Base-by-base conservation (phyloP, 2,888 invertebrate genomes). In the Desoria tigrina region DNA sequence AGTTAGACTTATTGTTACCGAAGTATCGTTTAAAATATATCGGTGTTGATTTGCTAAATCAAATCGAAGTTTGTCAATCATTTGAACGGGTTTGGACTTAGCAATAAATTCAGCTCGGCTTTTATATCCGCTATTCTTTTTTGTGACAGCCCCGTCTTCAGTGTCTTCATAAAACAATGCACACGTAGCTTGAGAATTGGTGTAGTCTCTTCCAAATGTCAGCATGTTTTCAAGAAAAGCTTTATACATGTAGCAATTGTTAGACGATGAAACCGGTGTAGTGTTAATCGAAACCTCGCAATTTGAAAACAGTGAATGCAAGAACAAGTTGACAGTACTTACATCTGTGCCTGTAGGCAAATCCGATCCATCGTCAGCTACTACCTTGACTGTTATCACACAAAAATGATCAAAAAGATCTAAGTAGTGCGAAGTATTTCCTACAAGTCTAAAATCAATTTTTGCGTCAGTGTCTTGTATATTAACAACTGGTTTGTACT, bases 401-500 rank as follows among this genome's bases (percentile, higher is more conserved):
- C 58, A 54, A 59, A 66, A 62, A 11, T 18, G 32, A 55, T 73
- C 73, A 4, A 53, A 21, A 1, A 63, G 21, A 57, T 73, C 69
- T 18, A 71, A 24, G 37, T 71, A 71, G 1, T 68, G 65, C 9
- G 18, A 62, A 3, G 61, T 24, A 26, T 58, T 63, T 39, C 60
- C 62, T 18, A 61, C 42, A 11, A 71, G 42, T 26, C 66, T 14
- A 54, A 73, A 73, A 32, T 73, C 73, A 11, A 73, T 7, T 56
- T 68, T 70, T 7, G 64, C 51, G 39, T 63, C 49, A 1, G 32
- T 54, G 18, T 71, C 68, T 23, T 63, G 42, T 16, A 71, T 66
- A 50, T 69, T 71, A 0, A 69, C 69, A 18, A 65, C 14, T 9
- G 73, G 73, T 60, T 73, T 71, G 23, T 69, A 69, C 61, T 69